Evolutionary conservation across 2,888 invertebrate genomes (phyloP).

Genomic region (Hanleya hanleyi): DNA sequence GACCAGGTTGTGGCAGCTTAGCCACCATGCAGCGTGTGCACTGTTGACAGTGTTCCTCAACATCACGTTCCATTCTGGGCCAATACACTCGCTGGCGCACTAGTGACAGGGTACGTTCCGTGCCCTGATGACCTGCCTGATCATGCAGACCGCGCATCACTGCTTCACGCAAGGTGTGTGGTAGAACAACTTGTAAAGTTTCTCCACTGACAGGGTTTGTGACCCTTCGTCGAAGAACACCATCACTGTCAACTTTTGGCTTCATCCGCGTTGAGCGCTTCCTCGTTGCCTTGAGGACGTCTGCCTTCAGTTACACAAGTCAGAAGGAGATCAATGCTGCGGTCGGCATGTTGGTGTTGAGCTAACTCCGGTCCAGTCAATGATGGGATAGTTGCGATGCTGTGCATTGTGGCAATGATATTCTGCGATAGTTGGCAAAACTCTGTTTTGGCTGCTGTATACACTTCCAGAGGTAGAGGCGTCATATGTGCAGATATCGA

Average conservation of each 20-base stretch:
- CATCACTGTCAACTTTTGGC: not conserved
- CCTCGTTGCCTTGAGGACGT: too few species aligned
- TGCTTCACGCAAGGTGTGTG: not conserved
- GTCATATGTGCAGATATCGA: not conserved
- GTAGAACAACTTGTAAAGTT: not conserved
- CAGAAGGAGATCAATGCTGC: not conserved
- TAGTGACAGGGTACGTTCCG: not conserved
- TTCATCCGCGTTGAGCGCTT: too few species aligned
- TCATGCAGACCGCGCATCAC: slow-evolving; percentile 1
- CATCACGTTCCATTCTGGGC: not conserved
- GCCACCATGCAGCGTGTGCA: slow-evolving; percentile 9
- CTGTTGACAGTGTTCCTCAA: not conserved
- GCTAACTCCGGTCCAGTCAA: not conserved
- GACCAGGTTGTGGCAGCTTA: not conserved
- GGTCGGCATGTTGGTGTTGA: not conserved
- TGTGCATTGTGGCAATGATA: too few species aligned
- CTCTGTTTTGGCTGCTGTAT: too few species aligned
- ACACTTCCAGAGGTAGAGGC: slow-evolving; percentile 4
- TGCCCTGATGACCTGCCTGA: slow-evolving; percentile 14
- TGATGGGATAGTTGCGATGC: not conserved
- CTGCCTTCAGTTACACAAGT: not conserved
- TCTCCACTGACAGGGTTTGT: not conserved
- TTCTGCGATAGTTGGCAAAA: too few species aligned
- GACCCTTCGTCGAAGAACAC: not conserved
- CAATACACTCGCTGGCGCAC: slow-evolving; percentile 1